Percentiles rank a stretch among this genome's conserved stretches.
These are phyloP conservation scores for Hippocampus barbouri DNA, from an alignment of 2,113 vertebrate genomes.

Conservation along the genomic window DNA sequence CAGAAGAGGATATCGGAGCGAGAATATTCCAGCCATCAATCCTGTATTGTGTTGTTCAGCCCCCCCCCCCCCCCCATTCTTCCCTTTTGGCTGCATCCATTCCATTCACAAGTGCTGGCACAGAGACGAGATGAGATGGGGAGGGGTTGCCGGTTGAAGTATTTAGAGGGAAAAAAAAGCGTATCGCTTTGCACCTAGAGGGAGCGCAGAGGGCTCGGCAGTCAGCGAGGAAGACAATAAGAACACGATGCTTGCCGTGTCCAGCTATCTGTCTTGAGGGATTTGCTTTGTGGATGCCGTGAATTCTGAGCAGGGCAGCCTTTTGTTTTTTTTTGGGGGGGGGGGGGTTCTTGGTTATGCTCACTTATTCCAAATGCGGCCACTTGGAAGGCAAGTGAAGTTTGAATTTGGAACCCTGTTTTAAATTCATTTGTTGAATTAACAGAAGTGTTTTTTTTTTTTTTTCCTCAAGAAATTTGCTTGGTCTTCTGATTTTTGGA, in stretches of 20 bases:
- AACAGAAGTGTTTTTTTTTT: no score
- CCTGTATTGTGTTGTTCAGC: constrained; percentile 22
- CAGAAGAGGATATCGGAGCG: constrained; percentile 39
- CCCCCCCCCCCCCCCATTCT: constrained; percentile 21
- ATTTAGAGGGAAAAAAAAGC: constrained; percentile 33
- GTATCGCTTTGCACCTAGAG: constrained; percentile 49
- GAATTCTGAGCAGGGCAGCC: constrained; percentile 59
- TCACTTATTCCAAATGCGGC: neutral
- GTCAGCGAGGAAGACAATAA: constrained; percentile 38
- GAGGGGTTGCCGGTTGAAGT: constrained; percentile 14
- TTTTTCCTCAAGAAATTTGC: no score
- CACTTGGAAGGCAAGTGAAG: neutral
- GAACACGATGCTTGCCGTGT: constrained; percentile 36
- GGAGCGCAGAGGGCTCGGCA: constrained; percentile 31
- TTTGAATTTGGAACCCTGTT: no score
- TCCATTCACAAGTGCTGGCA: constrained; percentile 57
- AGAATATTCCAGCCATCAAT: constrained; percentile 47
- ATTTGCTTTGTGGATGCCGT: constrained; percentile 21
- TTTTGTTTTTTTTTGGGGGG: constrained; percentile 42
- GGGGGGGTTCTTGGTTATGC: neutral
- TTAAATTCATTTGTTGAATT: no score
- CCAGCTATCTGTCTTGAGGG: neutral
- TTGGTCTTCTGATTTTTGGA: no score
- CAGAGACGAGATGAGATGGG: constrained; percentile 34
- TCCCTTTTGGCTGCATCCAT: constrained; percentile 51